A percentile compares a stretch with the other conserved stretches of the same genome.
Evolutionary conservation across 2,113 vertebrate genomes (phyloP).

Genomic region (Antigone vipio): DNA sequence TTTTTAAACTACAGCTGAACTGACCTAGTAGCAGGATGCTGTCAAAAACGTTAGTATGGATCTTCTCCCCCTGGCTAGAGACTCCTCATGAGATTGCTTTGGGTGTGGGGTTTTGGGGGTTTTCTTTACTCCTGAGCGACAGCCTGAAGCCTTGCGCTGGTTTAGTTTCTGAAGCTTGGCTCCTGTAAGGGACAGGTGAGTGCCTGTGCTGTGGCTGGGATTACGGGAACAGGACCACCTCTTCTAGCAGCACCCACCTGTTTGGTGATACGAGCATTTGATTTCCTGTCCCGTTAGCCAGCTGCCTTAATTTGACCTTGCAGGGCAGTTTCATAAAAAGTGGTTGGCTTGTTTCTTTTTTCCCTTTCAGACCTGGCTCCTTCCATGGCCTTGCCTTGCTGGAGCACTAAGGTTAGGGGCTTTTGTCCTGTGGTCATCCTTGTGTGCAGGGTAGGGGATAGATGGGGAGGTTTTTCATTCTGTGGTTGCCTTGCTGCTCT

Average conservation of each 20-base stretch:
- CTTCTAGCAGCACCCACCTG: not conserved
- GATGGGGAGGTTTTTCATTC: not conserved
- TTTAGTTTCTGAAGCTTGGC: not conserved
- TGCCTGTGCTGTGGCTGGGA: rapidly evolving
- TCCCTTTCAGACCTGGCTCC: not conserved
- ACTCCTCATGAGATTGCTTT: not conserved
- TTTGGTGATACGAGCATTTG: not conserved
- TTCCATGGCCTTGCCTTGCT: not conserved
- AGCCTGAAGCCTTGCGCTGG: not conserved
- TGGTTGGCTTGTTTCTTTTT: not conserved
- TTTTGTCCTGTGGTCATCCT: not conserved
- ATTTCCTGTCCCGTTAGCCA: not conserved
- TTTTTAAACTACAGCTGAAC: not conserved
- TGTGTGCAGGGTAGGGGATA: not conserved
- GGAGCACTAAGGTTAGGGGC: not conserved
- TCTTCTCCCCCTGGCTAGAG: not conserved
- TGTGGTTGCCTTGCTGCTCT: not conserved
- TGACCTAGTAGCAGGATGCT: not conserved
- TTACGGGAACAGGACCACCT: not conserved
- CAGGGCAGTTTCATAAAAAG: not conserved
- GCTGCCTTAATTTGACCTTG: not conserved
- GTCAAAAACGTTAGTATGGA: not conserved
- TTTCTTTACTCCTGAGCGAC: not conserved
- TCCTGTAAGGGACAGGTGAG: not conserved
- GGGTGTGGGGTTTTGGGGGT: too few species aligned